Percentiles rank a stretch among this genome's conserved stretches.
phyloP scores from a whole-genome alignment of 2,797 vertebrate species.

The Acrossocheilus fasciatus region DNA sequence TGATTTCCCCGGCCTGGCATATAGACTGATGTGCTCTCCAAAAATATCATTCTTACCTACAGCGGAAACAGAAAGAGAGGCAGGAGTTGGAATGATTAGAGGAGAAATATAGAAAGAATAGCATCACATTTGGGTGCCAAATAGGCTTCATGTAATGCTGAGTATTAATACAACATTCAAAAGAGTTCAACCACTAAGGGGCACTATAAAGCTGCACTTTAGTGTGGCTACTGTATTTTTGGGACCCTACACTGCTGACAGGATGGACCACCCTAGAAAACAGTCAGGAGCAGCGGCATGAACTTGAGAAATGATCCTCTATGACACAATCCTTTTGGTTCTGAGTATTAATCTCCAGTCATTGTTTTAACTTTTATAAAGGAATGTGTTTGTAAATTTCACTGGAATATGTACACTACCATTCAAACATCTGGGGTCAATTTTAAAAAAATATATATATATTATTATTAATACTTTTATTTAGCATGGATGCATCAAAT shows the following conservation, averaged over 20 bases:
- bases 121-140: background rate
- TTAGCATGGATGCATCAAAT: background rate
- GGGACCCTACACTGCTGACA: background rate
- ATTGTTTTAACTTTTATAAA: background rate
- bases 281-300: background rate
- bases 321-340: background rate
- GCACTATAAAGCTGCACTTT: constrained; percentile 39
- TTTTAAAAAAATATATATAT: too few relatives aligned
- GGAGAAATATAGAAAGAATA: background rate
- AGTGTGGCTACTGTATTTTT: background rate
- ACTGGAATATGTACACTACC: background rate
- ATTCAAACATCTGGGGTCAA: background rate
- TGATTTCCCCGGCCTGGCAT: constrained; percentile 90
- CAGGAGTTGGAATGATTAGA: background rate
- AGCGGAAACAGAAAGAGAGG: background rate
- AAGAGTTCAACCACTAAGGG: constrained; percentile 23
- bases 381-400: background rate
- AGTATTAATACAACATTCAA: background rate
- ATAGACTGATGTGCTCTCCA: constrained; percentile 92
- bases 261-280: background rate
- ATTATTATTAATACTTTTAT: background rate
- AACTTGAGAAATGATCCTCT: background rate
- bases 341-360: background rate
- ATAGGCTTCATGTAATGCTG: background rate
- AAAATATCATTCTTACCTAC: constrained; percentile 98